Conservation (phyloP, 2,113 vertebrate genomes). For the Gavia stellata region DNA sequence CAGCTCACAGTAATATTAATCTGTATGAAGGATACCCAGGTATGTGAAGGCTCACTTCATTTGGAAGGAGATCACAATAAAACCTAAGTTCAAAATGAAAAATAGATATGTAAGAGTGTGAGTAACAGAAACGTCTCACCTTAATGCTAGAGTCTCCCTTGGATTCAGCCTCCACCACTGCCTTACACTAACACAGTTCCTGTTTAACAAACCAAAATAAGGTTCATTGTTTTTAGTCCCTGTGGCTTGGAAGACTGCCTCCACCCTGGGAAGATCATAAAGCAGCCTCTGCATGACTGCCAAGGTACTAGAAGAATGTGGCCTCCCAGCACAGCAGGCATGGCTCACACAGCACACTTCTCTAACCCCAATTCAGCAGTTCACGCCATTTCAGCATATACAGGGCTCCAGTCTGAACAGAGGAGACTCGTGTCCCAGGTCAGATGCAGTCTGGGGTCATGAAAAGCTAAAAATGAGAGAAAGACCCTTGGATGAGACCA, state of each 20-base stretch:
- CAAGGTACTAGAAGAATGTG: neutral
- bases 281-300: neutral
- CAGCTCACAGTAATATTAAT: neutral
- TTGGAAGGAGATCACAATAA: neutral
- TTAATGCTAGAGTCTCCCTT: neutral
- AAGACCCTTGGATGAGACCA: neutral
- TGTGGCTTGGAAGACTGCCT: neutral
- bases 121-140: neutral
- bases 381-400: neutral
- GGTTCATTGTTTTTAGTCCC: neutral
- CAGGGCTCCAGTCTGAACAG: neutral
- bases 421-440: neutral
- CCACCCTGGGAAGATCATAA: neutral
- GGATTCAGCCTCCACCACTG: neutral
- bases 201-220: neutral
- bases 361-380: neutral
- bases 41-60: neutral
- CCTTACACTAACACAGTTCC: neutral
- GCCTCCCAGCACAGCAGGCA: neutral
- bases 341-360: rapidly evolving
- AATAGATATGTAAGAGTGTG: neutral
- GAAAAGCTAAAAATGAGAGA: neutral
- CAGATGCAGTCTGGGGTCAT: neutral
- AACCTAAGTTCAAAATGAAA: neutral
- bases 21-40: neutral